Evolutionary conservation across 2,888 invertebrate genomes (phyloP).

Genomic region (Leptopilina drosophilae): DNA sequence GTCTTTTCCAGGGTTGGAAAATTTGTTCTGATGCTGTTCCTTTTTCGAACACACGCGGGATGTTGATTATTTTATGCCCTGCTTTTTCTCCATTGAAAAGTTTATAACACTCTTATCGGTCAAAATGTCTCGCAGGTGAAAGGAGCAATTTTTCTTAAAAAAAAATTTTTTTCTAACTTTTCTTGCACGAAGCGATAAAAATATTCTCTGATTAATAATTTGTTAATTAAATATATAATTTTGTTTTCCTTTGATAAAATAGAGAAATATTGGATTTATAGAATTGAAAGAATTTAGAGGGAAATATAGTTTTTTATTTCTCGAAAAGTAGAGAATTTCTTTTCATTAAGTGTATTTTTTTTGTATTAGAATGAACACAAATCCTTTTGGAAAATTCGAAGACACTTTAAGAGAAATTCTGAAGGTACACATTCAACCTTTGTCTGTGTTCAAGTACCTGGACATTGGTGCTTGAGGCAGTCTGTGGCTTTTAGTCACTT

Average conservation of each 20-base stretch:
- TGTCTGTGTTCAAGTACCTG: slow-evolving; percentile 29
- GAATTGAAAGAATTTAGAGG: neutral
- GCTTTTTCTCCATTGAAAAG: slow-evolving; percentile 38
- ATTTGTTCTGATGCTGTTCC: slow-evolving; percentile 52
- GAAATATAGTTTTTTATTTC: no score
- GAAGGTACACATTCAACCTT: slow-evolving; percentile 15
- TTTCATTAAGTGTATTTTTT: neutral
- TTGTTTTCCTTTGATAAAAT: no score
- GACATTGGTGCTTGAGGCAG: slow-evolving; percentile 39
- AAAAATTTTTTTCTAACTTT: no score
- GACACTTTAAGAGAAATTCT: slow-evolving; percentile 18
- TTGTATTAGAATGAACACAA: neutral
- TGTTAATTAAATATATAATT: no score
- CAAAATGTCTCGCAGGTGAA: slow-evolving; percentile 26
- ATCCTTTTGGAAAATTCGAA: neutral
- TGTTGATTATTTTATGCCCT: slow-evolving; percentile 34
- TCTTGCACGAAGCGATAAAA: neutral
- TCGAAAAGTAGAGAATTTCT: no score
- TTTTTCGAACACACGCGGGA: slow-evolving; percentile 24
- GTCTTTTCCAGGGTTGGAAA: slow-evolving; percentile 53
- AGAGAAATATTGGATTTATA: no score
- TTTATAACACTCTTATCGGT: slow-evolving; percentile 32
- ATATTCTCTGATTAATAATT: neutral
- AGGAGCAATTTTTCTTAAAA: neutral
- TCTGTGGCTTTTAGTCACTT: slow-evolving; percentile 21